Evolutionary conservation across 2,797 vertebrate species (phyloP).

Genomic region (Acomys russatus): DNA sequence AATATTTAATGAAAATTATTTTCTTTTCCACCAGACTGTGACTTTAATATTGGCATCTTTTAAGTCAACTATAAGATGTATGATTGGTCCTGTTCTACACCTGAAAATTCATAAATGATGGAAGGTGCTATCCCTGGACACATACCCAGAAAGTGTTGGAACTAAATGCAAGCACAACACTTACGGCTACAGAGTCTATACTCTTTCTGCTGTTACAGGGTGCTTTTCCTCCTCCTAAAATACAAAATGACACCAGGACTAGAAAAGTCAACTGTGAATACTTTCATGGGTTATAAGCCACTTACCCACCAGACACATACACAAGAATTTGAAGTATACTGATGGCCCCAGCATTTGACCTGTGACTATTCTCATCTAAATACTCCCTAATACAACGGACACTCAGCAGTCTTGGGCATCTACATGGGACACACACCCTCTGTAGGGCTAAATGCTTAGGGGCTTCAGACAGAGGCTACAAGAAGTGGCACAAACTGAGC

Average conservation of each 20-base stretch:
- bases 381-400: slow-evolving; percentile 27
- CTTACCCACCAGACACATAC: slow-evolving; percentile 26
- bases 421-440: neutral
- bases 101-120: neutral
- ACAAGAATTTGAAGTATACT: neutral
- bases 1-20: neutral
- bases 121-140: neutral
- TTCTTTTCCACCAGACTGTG: neutral
- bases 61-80: neutral
- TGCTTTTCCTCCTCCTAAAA: neutral
- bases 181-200: neutral
- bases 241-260: neutral
- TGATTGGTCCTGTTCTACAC: neutral
- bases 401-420: neutral
- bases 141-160: neutral
- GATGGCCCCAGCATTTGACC: neutral
- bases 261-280: slow-evolving; percentile 18
- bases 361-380: neutral
- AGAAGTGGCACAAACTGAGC: neutral
- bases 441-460: neutral
- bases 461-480: neutral
- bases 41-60: neutral
- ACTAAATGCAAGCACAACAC: neutral
- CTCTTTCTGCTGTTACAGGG: neutral
- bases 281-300: neutral